These are phyloP conservation scores for Seriola aureovittata DNA, from an alignment of 2,113 vertebrate species.

Conservation along the genomic window DNA sequence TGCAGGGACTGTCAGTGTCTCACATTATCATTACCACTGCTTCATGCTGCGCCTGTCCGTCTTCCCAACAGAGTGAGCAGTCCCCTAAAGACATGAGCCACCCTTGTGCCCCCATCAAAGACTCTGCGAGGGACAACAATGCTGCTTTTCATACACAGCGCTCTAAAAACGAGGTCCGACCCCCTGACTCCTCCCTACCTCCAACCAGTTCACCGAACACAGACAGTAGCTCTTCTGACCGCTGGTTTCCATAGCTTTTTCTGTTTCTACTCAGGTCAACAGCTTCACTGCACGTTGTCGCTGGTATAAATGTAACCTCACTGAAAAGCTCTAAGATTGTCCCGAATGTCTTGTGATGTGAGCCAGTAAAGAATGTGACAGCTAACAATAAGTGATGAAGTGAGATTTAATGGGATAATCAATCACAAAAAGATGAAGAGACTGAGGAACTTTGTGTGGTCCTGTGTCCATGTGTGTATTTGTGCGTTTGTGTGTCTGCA, in stretches of 20 bases:
- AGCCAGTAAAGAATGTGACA: constrained; percentile 38
- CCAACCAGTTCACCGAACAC: constrained; percentile 42
- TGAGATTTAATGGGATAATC: constrained; percentile 12
- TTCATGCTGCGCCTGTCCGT: constrained; percentile 76
- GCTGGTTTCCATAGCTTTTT: constrained; percentile 56
- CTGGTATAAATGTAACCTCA: constrained; percentile 71
- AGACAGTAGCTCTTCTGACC: constrained; percentile 47
- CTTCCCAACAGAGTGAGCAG: constrained; percentile 88
- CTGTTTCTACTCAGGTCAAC: constrained; percentile 55
- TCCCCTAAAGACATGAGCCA: constrained; percentile 89
- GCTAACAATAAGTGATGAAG: constrained; percentile 19
- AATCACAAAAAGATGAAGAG: neutral
- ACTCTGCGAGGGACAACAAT: constrained; percentile 86
- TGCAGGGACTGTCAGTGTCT: constrained; percentile 57
- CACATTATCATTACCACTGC: constrained; percentile 66
- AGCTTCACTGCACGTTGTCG: constrained; percentile 71
- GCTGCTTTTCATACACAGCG: constrained; percentile 87
- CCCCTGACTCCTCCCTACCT: constrained; percentile 42
- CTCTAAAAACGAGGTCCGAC: constrained; percentile 89
- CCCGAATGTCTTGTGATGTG: constrained; percentile 53
- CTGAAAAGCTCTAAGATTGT: constrained; percentile 57
- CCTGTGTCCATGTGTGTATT: constrained; percentile 26
- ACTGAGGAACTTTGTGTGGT: constrained; percentile 24
- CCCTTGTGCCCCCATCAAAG: constrained; percentile 87
- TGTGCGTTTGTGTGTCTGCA: constrained; percentile 11